A percentile compares a stretch with the other conserved stretches of the same genome.
Conservation (phyloP, 2,113 vertebrate species). For the Malurus alboscapulatus region DNA sequence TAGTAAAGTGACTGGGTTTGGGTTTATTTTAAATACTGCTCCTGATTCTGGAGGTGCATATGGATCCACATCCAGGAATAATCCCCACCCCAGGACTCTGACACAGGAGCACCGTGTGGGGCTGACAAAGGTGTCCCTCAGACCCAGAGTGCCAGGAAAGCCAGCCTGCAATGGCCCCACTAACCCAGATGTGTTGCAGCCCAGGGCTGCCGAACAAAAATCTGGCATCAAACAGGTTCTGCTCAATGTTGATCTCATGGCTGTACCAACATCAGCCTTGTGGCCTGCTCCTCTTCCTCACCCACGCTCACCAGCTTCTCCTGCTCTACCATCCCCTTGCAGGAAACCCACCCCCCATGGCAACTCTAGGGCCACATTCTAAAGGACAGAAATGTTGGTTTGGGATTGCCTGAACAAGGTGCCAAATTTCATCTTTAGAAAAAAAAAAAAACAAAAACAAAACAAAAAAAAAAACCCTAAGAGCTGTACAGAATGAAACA, state of each 20-base stretch:
- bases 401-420: not conserved
- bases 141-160: not conserved
- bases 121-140: not conserved
- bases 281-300: not conserved
- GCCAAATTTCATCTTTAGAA: not conserved
- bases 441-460: not conserved
- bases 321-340: not conserved
- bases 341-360: not conserved
- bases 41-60: not conserved
- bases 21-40: not conserved
- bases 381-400: fast-evolving
- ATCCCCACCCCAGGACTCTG: not conserved
- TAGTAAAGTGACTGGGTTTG: not conserved
- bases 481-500: not conserved
- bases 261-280: not conserved
- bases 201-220: not conserved
- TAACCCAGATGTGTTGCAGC: not conserved
- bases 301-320: not conserved
- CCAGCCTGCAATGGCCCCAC: not conserved
- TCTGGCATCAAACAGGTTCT: not conserved
- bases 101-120: fast-evolving
- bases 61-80: not conserved
- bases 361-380: not conserved
- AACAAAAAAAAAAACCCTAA: not conserved
- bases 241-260: not conserved